Conservation (phyloP, 1,140 invertebrate species). For the Diuraphis noxia region DNA sequence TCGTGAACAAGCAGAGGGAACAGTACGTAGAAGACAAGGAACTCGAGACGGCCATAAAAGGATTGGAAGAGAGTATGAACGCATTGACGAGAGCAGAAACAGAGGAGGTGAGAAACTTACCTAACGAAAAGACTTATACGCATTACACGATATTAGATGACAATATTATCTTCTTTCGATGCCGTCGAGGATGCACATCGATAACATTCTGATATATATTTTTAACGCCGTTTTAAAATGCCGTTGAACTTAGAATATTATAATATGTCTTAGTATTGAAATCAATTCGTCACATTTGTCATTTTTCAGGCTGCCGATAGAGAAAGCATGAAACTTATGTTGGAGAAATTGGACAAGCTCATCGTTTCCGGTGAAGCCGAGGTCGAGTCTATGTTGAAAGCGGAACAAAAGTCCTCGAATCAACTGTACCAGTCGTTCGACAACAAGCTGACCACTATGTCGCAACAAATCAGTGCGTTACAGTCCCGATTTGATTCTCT, state of each 20-base stretch:
- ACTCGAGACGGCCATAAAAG: conserved; percentile 64
- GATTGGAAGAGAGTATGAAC: conserved; percentile 59
- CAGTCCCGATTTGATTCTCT: background rate
- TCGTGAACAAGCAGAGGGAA: conserved; percentile 74
- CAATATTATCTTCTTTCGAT: background rate
- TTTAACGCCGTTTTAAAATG: no score
- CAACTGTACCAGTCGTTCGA: conserved; percentile 11
- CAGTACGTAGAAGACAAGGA: conserved; percentile 65
- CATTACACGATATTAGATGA: background rate
- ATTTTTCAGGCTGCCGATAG: background rate
- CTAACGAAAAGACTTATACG: background rate
- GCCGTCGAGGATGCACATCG: no score
- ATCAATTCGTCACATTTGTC: background rate
- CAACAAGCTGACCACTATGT: background rate
- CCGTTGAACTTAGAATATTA: no score
- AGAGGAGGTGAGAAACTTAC: background rate
- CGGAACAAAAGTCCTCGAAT: background rate
- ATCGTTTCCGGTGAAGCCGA: background rate
- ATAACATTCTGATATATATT: no score
- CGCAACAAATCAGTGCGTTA: background rate
- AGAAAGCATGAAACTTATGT: background rate
- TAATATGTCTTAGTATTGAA: background rate
- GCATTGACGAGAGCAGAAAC: conserved; percentile 63
- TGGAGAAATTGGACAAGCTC: background rate
- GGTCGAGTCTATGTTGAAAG: background rate